Evolutionary conservation across 2,113 vertebrate genomes (phyloP).

Genomic region (Corapipo altera): DNA sequence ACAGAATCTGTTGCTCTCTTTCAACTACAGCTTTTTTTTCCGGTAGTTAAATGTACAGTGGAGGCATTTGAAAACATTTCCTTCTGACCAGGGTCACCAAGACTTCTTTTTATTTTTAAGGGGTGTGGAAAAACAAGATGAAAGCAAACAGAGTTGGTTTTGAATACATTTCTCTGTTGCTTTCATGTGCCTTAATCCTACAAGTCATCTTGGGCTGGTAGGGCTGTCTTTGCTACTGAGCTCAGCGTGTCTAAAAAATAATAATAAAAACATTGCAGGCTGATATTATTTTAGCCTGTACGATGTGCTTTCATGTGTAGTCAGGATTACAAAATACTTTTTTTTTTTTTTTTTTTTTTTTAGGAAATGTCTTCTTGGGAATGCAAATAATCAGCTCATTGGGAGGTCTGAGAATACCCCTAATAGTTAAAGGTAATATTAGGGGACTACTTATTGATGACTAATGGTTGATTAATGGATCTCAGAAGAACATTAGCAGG

Average conservation of each 20-base stretch:
- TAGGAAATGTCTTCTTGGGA: not conserved
- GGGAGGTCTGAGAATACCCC: not conserved
- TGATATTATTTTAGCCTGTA: not conserved
- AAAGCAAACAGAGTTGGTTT: not conserved
- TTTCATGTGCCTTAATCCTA: constrained; percentile 7
- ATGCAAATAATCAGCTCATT: not conserved
- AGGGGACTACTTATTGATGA: not conserved
- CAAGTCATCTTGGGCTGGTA: not conserved
- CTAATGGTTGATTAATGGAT: not conserved
- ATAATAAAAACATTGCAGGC: not conserved
- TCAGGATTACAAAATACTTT: not conserved
- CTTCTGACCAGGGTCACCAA: constrained; percentile 8
- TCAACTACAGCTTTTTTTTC: not conserved
- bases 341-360: not conserved
- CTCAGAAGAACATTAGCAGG: not conserved
- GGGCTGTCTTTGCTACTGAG: not conserved
- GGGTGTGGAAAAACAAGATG: constrained; percentile 43
- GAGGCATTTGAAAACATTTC: constrained; percentile 25
- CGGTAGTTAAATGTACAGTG: constrained; percentile 18
- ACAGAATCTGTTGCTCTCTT: not conserved
- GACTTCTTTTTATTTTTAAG: not conserved
- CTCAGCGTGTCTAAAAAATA: not conserved
- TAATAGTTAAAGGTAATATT: not conserved
- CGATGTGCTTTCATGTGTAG: not conserved
- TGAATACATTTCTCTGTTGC: not conserved